Percentiles rank a stretch among this genome's conserved stretches.
phyloP scores from a whole-genome alignment of 2,113 vertebrate species.

The Bujurquina vittata region DNA sequence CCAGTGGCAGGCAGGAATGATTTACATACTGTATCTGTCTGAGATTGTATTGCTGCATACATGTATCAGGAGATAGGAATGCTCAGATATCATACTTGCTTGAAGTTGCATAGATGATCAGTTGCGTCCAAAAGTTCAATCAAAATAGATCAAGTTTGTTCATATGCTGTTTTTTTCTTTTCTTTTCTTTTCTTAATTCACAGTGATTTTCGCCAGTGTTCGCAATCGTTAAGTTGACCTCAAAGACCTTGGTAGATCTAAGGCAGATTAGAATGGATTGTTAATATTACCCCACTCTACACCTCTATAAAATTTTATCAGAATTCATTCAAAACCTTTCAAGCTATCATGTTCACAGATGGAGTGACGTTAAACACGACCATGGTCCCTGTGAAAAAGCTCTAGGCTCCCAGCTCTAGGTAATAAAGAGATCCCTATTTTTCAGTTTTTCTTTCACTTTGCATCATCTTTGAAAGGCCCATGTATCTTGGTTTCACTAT shows the following conservation, averaged over 20 bases:
- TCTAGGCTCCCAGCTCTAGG: not conserved
- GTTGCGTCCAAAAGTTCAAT: slow-evolving; percentile 12
- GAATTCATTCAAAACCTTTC: no score
- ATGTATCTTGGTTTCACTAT: slow-evolving; percentile 24
- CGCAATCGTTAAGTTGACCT: no score
- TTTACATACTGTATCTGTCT: slow-evolving; percentile 20
- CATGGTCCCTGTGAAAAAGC: not conserved
- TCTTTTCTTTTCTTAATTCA: no score
- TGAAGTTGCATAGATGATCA: not conserved
- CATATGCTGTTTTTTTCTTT: not conserved
- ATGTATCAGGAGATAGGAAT: not conserved
- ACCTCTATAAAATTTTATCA: no score
- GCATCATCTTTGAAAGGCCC: slow-evolving; percentile 12
- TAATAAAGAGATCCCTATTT: not conserved
- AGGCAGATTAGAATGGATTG: no score
- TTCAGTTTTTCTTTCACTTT: slow-evolving; percentile 19
- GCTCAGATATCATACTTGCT: not conserved
- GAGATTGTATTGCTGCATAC: not conserved
- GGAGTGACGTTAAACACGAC: not conserved
- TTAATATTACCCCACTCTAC: no score
- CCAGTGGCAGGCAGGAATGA: slow-evolving; percentile 44
- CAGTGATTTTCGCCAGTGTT: no score
- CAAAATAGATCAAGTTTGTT: not conserved
- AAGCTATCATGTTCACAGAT: no score
- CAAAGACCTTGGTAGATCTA: no score